Percentiles rank a stretch among this genome's conserved stretches.
Conservation (phyloP, 2,888 invertebrate genomes). For the Palloptera scutellata region DNA sequence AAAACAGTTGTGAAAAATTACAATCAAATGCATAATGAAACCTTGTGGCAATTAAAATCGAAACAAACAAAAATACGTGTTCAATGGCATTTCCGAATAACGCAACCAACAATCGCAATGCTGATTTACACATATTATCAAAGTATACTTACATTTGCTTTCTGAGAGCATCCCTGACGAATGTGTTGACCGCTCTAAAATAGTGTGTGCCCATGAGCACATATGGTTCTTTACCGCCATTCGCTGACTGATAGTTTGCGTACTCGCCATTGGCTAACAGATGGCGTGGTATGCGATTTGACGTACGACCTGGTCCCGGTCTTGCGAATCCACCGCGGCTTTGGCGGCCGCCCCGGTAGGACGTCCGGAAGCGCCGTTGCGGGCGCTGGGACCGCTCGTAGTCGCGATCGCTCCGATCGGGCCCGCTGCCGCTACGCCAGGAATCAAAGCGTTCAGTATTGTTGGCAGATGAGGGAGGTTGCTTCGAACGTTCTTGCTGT, state of each 20-base stretch:
- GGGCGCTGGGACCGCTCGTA: constrained; percentile 48
- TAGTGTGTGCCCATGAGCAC: constrained; percentile 64
- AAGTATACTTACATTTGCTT: constrained; percentile 86
- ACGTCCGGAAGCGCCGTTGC: constrained; percentile 61
- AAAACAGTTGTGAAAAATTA: constrained; percentile 3
- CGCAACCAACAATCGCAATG: no score
- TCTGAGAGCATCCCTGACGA: constrained; percentile 83
- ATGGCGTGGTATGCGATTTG: constrained; percentile 64
- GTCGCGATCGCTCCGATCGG: constrained; percentile 43
- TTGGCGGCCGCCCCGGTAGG: constrained; percentile 60
- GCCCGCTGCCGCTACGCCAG: constrained; percentile 62
- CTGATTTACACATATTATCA: no score
- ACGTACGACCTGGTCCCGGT: constrained; percentile 62
- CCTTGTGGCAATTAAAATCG: no score
- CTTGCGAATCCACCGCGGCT: constrained; percentile 65
- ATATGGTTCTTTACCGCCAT: constrained; percentile 57
- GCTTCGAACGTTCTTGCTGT: constrained; percentile 43
- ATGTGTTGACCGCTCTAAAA: constrained; percentile 64
- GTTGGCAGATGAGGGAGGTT: constrained; percentile 45
- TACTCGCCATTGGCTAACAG: constrained; percentile 60
- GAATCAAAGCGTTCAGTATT: constrained; percentile 59
- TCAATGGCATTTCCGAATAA: no score
- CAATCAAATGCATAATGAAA: no score
- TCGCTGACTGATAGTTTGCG: constrained; percentile 55
- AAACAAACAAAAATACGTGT: no score